phyloP scores from a whole-genome alignment of 2,888 invertebrate species.

The Agriotes lineatus region DNA sequence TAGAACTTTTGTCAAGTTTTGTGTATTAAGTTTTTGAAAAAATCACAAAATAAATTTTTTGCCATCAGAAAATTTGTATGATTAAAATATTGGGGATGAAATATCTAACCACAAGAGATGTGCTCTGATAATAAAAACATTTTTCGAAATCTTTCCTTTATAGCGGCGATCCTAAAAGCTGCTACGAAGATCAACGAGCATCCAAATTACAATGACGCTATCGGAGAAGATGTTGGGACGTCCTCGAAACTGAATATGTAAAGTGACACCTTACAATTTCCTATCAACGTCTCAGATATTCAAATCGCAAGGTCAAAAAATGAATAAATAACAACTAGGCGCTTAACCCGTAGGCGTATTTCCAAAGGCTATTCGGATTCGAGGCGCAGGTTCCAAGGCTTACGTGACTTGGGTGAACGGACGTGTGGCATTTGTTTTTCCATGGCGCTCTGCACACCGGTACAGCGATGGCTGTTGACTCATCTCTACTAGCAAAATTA shows the following conservation, averaged over 20 bases:
- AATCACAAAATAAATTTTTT: too few relatives aligned
- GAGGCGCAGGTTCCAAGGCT: slow-evolving; percentile 45
- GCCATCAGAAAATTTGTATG: too few relatives aligned
- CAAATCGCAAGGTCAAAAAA: slow-evolving; percentile 31
- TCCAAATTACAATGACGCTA: neutral
- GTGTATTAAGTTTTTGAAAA: too few relatives aligned
- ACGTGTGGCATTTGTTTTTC: slow-evolving; percentile 54
- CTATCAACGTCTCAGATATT: slow-evolving; percentile 18
- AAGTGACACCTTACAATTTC: slow-evolving; percentile 6
- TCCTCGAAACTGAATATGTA: neutral
- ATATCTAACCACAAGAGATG: too few relatives aligned
- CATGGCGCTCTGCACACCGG: slow-evolving; percentile 50
- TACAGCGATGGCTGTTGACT: slow-evolving; percentile 62
- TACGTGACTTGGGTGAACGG: slow-evolving; percentile 53
- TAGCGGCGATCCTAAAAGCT: too few relatives aligned
- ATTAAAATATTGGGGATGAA: too few relatives aligned
- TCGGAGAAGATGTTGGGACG: neutral
- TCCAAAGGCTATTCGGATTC: slow-evolving; percentile 22
- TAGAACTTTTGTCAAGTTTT: too few relatives aligned
- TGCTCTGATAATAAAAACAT: too few relatives aligned
- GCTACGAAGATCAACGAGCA: too few relatives aligned
- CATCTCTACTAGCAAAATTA: slow-evolving; percentile 61
- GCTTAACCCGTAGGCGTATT: slow-evolving; percentile 22
- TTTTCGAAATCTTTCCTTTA: too few relatives aligned
- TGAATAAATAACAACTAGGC: slow-evolving; percentile 16